Conservation (phyloP, 2,888 invertebrate species). For the Lochmaea crataegi region DNA sequence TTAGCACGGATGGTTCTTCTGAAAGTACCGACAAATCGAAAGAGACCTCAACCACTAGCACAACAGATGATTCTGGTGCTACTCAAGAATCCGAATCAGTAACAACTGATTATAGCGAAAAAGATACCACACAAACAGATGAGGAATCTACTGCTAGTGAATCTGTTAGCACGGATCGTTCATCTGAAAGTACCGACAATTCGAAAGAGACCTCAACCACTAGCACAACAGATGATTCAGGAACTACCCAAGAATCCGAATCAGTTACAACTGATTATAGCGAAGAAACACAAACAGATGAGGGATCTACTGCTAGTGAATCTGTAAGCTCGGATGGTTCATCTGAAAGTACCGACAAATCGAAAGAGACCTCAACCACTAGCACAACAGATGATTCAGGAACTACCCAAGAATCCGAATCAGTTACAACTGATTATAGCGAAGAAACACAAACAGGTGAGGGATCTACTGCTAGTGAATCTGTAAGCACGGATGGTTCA, state of each 20-base stretch:
- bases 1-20: neutral
- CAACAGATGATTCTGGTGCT: neutral
- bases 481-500: no score
- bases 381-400: neutral
- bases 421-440: neutral
- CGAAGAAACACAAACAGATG: no score
- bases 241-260: no score
- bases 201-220: neutral
- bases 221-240: neutral
- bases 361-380: neutral
- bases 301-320: neutral
- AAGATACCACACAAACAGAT: conserved; percentile 5
- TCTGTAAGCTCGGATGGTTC: neutral
- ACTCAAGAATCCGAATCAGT: neutral
- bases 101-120: neutral
- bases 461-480: no score
- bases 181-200: neutral
- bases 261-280: no score
- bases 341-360: no score
- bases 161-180: neutral
- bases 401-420: neutral
- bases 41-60: neutral
- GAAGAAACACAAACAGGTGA: neutral
- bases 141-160: neutral
- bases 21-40: neutral